Evolutionary conservation across 2,113 vertebrate species (phyloP).

Genomic region (Gambusia affinis): DNA sequence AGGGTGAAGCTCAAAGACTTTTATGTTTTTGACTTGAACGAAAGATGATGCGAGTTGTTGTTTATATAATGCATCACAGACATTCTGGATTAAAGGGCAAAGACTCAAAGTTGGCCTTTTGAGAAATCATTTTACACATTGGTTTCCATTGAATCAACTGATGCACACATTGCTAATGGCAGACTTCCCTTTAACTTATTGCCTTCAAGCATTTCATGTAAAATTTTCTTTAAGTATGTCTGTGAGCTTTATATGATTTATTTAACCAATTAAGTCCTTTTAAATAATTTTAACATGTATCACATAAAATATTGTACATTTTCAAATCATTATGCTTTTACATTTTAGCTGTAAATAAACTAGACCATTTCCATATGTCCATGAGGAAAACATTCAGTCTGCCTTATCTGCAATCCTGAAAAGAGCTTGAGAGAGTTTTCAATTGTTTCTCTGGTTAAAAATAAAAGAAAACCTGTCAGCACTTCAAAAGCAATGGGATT

Average conservation of each 20-base stretch:
- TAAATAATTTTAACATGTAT: not conserved
- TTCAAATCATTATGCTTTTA: not conserved
- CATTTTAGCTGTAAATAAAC: not conserved
- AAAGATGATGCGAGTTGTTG: constrained; percentile 17
- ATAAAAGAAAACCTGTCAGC: constrained; percentile 24
- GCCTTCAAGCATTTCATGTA: not conserved
- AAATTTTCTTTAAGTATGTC: not conserved
- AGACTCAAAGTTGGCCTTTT: not conserved
- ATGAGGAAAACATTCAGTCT: not conserved
- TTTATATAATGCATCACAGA: constrained; percentile 13
- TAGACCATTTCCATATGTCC: not conserved
- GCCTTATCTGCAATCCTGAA: not conserved
- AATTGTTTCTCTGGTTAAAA: not conserved
- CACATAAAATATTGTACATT: not conserved
- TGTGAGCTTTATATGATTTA: not conserved
- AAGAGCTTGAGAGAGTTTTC: not conserved
- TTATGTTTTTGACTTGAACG: constrained; percentile 3
- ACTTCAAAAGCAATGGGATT: constrained; percentile 35
- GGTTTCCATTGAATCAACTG: not conserved
- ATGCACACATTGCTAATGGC: not conserved
- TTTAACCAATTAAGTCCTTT: not conserved
- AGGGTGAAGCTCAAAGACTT: constrained; percentile 15
- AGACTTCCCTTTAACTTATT: not conserved
- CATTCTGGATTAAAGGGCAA: constrained; percentile 12
- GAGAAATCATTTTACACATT: constrained; percentile 1